These are phyloP conservation scores for Hartigia nigra DNA, from an alignment of 2,888 invertebrate genomes.

Conservation along the genomic window DNA sequence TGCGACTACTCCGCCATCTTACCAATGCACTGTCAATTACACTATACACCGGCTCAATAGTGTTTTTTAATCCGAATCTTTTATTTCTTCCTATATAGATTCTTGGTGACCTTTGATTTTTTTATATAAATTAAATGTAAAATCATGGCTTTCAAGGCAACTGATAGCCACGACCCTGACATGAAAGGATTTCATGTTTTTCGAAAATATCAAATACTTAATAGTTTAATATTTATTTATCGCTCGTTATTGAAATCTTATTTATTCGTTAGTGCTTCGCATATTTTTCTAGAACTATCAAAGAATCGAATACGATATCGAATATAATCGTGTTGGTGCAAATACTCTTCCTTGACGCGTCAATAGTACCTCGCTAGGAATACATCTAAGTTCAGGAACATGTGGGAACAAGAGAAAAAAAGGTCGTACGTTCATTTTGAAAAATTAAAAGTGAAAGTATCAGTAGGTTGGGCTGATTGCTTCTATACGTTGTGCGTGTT, in stretches of 20 bases:
- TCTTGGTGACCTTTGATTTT: background rate
- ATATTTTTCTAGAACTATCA: background rate
- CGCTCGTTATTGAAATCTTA: background rate
- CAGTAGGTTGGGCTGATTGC: slow-evolving; percentile 4
- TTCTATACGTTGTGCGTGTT: slow-evolving; percentile 3
- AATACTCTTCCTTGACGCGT: background rate
- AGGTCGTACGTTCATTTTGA: slow-evolving; percentile 2
- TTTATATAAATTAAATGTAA: background rate
- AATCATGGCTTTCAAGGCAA: background rate
- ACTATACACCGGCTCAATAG: background rate
- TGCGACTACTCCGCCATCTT: background rate
- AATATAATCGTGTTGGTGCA: background rate
- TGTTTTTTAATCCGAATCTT: background rate
- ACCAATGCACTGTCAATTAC: background rate
- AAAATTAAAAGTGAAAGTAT: slow-evolving; percentile 13
- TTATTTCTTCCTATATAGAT: background rate
- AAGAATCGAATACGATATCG: background rate
- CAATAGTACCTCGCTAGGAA: background rate
- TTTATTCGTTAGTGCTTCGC: background rate
- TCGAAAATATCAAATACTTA: background rate
- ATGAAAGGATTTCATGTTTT: background rate
- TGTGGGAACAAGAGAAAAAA: background rate
- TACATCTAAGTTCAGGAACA: background rate
- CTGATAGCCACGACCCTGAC: background rate
- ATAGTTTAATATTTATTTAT: background rate